These are phyloP conservation scores for Schizopygopsis pylzovi DNA, from an alignment of 2,797 vertebrate genomes.

Conservation along the genomic window DNA sequence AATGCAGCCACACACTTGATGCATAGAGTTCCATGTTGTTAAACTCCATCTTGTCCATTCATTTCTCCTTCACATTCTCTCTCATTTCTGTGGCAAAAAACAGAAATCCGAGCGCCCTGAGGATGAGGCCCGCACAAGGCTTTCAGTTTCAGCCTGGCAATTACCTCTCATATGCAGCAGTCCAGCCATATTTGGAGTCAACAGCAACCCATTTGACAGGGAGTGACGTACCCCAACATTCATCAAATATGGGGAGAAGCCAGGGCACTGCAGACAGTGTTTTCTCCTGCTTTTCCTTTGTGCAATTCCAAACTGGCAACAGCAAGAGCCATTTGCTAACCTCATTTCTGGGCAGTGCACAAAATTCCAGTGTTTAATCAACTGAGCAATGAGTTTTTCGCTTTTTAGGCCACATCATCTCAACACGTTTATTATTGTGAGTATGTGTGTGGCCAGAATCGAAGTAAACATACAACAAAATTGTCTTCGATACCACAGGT, in stretches of 20 bases:
- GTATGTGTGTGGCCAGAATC: conserved; percentile 76
- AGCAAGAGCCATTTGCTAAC: conserved; percentile 81
- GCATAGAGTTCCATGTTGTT: conserved; percentile 12
- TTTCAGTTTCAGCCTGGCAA: conserved; percentile 34
- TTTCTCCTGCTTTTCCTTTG: conserved; percentile 81
- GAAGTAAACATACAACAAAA: conserved; percentile 71
- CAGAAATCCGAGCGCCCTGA: conserved; percentile 21
- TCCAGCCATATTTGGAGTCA: conserved; percentile 81
- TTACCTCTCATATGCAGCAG: conserved; percentile 65
- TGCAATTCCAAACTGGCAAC: conserved; percentile 81
- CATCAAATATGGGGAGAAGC: conserved; percentile 78
- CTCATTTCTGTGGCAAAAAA: conserved; percentile 37
- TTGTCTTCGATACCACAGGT: conserved; percentile 67
- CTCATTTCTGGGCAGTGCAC: conserved; percentile 83
- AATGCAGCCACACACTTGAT: conserved; percentile 6
- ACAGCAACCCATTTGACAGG: conserved; percentile 77
- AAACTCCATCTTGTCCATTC: not conserved
- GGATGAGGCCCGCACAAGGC: conserved; percentile 49
- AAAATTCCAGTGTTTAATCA: conserved; percentile 87
- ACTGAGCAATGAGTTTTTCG: conserved; percentile 77
- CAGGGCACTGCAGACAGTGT: conserved; percentile 76
- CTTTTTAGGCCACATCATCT: conserved; percentile 85
- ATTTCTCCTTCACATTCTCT: conserved; percentile 14
- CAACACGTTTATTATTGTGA: conserved; percentile 85
- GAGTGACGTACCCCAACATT: conserved; percentile 82